Base-by-base conservation (phyloP, 2,113 vertebrate genomes). In the human region DNA sequence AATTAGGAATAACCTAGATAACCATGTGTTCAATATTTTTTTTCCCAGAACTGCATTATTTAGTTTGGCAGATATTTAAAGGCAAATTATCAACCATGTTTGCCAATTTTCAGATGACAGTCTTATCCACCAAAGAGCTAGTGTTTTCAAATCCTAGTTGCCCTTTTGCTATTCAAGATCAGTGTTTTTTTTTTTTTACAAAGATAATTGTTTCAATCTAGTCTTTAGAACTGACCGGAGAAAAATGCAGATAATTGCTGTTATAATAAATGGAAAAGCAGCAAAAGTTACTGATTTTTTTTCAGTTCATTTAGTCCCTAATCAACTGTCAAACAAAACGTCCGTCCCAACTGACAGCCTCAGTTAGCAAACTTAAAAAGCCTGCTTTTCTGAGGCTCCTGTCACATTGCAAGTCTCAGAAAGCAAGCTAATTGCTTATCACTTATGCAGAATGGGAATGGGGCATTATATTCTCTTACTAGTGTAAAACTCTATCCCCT, bases 281-380 rank as follows among this genome's bases (percentile, higher is more conserved):
- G 93, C 61, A 98, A 98, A 98, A 98, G 98, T 93, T 97, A 98
- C 86, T 52, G 48, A 97, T 98, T 98, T 98, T 98, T 97, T 98
- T 98, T 97, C 98, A 98, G 97, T 86, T 98, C 98, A 98, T 99
- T 99, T 99, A 98, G 98, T 96, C 97, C 98, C 97, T 98, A 99
- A 98, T 98, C 96, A 99, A 84, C 94, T 98, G 97, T 97, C 98
- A 98, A 97, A 96, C 94, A 97, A 98, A 98, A 97, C 97, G 97
- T 95, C 98, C 94, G 98, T 98, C 97, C 96, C 97, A 98, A 92
- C 90, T 98, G 98, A 98, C 98, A 98, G 92, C 66, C 68, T 96
- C 89, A 86, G 93, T 98, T 95, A 98, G 94, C 87, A 98, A 98
- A 97, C 79, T 64, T 61, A 86, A 97, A 96, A 35, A 57, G 83